phyloP scores from a whole-genome alignment of 2,797 vertebrate species.

The Orestias chungarensis region DNA sequence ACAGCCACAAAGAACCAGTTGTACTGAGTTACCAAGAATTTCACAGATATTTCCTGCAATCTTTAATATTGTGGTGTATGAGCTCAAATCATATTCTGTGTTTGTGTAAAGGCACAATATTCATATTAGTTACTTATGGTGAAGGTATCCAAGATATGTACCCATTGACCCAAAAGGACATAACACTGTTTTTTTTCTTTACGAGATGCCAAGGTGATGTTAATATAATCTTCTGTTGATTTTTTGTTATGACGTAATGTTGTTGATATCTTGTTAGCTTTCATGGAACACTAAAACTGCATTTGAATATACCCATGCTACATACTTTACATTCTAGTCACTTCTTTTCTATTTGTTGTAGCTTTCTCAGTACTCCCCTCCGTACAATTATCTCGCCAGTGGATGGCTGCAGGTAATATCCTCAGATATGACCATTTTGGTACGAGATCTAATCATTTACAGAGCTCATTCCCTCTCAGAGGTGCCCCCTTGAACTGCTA shows the following conservation, averaged over 20 bases:
- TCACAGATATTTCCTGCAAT: neutral
- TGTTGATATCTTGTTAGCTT: constrained; percentile 54
- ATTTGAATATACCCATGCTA: constrained; percentile 51
- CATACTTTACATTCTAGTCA: constrained; percentile 4
- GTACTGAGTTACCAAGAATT: too few species aligned
- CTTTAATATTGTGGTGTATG: neutral
- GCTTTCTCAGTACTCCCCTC: neutral
- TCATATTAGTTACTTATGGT: neutral
- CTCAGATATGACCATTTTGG: constrained; percentile 50
- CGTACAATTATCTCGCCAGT: constrained; percentile 1
- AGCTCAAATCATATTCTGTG: neutral
- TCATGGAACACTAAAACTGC: constrained; percentile 69
- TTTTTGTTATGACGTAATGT: constrained; percentile 55
- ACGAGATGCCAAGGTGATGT: too few species aligned
- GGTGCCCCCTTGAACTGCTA: constrained; percentile 62
- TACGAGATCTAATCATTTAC: constrained; percentile 61
- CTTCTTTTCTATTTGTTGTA: neutral
- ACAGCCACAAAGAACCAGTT: too few species aligned
- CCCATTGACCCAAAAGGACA: neutral
- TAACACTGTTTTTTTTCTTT: neutral
- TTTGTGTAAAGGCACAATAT: too few species aligned
- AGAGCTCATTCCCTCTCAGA: constrained; percentile 60
- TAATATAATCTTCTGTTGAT: constrained; percentile 22
- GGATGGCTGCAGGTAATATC: constrained; percentile 58
- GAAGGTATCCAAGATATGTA: neutral